Evolutionary conservation across 2,797 vertebrate species (phyloP), one percentile per base, ranked within the genome.

Genomic region (Acipenser ruthenus): DNA sequence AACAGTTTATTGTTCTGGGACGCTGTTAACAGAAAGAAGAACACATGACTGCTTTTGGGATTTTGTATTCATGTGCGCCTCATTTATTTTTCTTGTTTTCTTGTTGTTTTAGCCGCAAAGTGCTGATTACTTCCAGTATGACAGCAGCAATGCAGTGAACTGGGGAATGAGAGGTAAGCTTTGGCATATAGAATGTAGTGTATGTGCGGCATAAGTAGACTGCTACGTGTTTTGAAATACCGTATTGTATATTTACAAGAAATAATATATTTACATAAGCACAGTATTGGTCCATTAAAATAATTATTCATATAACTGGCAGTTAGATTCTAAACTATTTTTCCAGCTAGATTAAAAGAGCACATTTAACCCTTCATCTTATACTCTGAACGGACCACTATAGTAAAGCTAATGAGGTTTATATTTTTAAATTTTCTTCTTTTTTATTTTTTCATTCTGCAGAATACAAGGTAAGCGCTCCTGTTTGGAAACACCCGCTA

Each of bases 81-180:
- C 63, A 18, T 8, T 7, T 12, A 3, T 49, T 71, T 63, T 13
- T 49, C 51, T 50, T 51, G 15, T 15, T 10, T 7, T 48, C n/a
- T 47, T 56, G 60, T 61, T 64, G 23, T 69, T 66, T 5, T 84
- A 97, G 95, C 93, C 94, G 67, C 94, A 95, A 78, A 96, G 94
- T 37, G 91, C 95, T 0, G 95, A 97, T 67, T 94, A 93, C 64
- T 96, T 95, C 86, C 93, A 95, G 82, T 96, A 95, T 0, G 93
- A 95, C 85, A 92, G 89, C 77, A 86, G 90, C 53, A 93, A 89
- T 0, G 93, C 94, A 7, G 90, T 95, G 77, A 94, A 95, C 84
- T 97, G 95, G 95, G 95, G 93, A 50, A 93, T 89, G 89, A 85
- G 91, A 93, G 95, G 95, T 95, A 80, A 82, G 79, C 50, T 70